Evolutionary conservation across 2,888 invertebrate genomes (phyloP).

Genomic region (Eurytoma adleriae): DNA sequence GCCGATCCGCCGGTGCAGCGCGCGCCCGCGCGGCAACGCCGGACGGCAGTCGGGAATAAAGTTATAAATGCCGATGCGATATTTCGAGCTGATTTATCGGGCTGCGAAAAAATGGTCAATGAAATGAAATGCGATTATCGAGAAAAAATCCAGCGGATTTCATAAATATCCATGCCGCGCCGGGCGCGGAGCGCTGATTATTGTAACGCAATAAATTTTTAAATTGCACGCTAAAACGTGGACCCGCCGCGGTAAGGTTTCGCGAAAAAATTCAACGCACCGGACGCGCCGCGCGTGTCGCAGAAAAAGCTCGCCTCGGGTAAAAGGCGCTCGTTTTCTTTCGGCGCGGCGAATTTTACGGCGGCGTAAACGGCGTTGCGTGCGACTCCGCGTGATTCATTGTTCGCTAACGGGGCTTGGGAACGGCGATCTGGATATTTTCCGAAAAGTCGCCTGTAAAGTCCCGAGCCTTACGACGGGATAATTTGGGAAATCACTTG

Average conservation of each 20-base stretch:
- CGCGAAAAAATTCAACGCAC: neutral
- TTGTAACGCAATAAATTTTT: conserved; percentile 3
- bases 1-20: neutral
- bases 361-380: conserved; percentile 27
- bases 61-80: too few relatives aligned
- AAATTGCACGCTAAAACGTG: neutral
- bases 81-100: too few relatives aligned
- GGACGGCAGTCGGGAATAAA: too few relatives aligned
- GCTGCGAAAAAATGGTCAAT: too few relatives aligned
- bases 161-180: neutral
- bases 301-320: neutral
- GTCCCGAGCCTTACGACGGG: too few relatives aligned
- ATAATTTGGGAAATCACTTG: conserved; percentile 34
- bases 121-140: too few relatives aligned
- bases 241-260: too few relatives aligned
- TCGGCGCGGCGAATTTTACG: conserved; percentile 25
- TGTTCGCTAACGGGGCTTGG: conserved; percentile 2
- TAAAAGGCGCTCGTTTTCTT: neutral
- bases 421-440: conserved; percentile 4
- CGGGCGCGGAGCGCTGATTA: neutral
- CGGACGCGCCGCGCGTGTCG: neutral
- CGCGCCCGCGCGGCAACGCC: neutral
- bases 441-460: neutral
- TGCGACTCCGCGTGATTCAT: conserved; percentile 9
- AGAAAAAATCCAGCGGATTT: neutral